Conservation (phyloP, 2,113 vertebrate species). For the Oceanites oceanicus region DNA sequence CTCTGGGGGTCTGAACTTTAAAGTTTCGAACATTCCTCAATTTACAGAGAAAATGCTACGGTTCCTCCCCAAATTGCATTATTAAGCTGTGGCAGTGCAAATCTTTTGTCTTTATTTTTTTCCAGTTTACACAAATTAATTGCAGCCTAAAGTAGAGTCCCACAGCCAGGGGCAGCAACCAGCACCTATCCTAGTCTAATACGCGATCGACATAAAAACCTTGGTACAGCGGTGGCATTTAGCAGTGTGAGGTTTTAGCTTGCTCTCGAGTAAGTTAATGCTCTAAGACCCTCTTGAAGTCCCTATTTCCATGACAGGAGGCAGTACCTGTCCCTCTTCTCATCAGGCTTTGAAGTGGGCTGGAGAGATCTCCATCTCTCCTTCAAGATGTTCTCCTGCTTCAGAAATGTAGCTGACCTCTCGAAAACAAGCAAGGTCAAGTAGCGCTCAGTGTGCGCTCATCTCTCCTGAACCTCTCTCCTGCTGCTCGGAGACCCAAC, state of each 20-base stretch:
- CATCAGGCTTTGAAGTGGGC: neutral
- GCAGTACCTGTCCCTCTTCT: neutral
- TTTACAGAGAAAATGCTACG: neutral
- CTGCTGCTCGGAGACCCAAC: neutral
- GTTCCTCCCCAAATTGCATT: neutral
- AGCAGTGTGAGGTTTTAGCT: neutral
- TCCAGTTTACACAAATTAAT: neutral
- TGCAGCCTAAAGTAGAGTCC: neutral
- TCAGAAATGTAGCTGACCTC: neutral
- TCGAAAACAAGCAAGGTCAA: neutral
- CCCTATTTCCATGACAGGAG: neutral
- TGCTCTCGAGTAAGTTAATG: neutral
- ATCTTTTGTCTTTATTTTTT: neutral
- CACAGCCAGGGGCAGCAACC: neutral
- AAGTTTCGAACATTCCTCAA: conserved; percentile 27
- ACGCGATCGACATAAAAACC: rapidly evolving
- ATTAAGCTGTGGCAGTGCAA: neutral
- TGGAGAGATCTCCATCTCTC: neutral
- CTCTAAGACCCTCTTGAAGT: neutral
- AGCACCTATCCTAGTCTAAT: neutral
- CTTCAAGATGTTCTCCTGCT: neutral
- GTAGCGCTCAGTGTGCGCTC: rapidly evolving
- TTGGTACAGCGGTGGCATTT: rapidly evolving
- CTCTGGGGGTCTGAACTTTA: conserved; percentile 12
- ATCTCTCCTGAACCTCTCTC: neutral